phyloP scores from a whole-genome alignment of 2,888 invertebrate species.

The Amiota mariae region DNA sequence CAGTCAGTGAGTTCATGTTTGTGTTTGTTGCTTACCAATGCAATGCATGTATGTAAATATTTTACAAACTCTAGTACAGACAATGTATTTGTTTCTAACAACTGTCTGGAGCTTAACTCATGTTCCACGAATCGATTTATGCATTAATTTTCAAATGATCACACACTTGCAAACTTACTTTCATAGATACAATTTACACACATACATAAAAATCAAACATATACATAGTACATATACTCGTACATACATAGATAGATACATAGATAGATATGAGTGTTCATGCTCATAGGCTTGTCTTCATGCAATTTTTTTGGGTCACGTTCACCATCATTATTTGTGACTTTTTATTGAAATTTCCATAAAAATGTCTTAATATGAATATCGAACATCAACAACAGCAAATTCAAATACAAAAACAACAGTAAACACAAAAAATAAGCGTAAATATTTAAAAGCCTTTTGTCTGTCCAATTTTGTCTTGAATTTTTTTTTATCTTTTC shows the following conservation, averaged over 20 bases:
- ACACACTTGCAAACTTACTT: not conserved
- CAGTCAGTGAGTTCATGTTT: not conserved
- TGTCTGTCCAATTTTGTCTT: no score
- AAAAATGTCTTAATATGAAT: constrained; percentile 42
- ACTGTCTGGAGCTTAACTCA: not conserved
- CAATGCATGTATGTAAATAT: not conserved
- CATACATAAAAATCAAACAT: constrained; percentile 14
- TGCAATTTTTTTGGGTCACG: constrained; percentile 5
- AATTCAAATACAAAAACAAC: not conserved
- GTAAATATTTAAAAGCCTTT: no score
- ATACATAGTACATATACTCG: constrained; percentile 11
- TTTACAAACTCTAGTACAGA: not conserved
- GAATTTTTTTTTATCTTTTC: no score
- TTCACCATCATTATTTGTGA: not conserved
- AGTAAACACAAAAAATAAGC: no score
- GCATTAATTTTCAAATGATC: constrained; percentile 38
- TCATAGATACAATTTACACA: not conserved
- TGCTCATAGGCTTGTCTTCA: constrained; percentile 17
- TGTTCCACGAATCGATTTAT: constrained; percentile 55
- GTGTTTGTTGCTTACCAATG: not conserved
- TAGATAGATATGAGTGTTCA: constrained; percentile 17
- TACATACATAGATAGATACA: constrained; percentile 32
- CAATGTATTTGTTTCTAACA: no score
- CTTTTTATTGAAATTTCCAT: constrained; percentile 51
- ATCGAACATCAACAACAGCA: not conserved